Percentiles rank a stretch among this genome's conserved stretches.
phyloP scores from a whole-genome alignment of 2,888 invertebrate genomes.

The Acanthosepion esculentum region DNA sequence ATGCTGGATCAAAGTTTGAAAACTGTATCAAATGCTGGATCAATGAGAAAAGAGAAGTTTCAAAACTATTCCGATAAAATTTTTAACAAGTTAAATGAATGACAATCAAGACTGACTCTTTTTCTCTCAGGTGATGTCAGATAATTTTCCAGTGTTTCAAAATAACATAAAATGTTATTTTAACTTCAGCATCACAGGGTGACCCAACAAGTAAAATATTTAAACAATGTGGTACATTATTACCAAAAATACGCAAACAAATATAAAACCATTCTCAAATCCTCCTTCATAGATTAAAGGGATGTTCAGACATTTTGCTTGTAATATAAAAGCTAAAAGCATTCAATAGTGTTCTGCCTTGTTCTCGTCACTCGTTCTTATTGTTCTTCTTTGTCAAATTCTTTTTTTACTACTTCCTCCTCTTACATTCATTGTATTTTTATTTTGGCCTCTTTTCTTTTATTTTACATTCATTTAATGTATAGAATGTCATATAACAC shows the following conservation, averaged over 20 bases:
- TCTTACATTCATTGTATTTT: background rate
- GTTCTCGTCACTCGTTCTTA: background rate
- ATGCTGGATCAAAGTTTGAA: too few species aligned
- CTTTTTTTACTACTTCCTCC: background rate
- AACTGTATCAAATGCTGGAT: too few species aligned
- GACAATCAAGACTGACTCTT: too few species aligned
- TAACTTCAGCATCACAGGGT: background rate
- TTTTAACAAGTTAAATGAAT: too few species aligned
- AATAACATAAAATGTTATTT: too few species aligned
- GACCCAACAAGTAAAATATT: background rate
- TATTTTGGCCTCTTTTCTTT: background rate
- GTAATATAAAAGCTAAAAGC: background rate
- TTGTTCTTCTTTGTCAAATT: background rate
- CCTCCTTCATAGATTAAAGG: background rate
- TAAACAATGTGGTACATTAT: slow-evolving; percentile 10
- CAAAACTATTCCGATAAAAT: too few species aligned
- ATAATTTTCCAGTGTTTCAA: too few species aligned
- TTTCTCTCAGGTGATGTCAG: too few species aligned
- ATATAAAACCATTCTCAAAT: background rate
- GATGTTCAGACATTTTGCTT: background rate
- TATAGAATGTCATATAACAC: background rate
- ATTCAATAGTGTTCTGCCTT: background rate
- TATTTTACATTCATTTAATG: slow-evolving; percentile 5
- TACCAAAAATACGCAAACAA: background rate
- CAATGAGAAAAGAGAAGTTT: too few species aligned